phyloP scores from a whole-genome alignment of 2,797 vertebrate species.

The Gambusia yucatana region DNA sequence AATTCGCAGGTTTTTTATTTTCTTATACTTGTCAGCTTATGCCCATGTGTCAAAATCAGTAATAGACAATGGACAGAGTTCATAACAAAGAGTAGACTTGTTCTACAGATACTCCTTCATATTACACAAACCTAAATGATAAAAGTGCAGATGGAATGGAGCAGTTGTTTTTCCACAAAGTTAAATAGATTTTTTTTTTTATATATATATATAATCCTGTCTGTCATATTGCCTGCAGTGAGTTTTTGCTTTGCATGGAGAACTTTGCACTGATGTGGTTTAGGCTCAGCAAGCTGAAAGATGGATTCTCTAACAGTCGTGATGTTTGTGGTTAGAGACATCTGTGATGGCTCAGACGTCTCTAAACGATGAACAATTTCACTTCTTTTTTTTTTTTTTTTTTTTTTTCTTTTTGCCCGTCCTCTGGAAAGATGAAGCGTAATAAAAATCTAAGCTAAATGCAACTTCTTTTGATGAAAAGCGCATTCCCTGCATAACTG shows the following conservation, averaged over 20 bases:
- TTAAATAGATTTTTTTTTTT: not conserved
- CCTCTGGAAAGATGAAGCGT: not conserved
- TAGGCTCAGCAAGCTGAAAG: not conserved
- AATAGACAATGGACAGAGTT: not conserved
- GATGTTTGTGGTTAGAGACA: not conserved
- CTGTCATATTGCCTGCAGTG: slow-evolving; percentile 11
- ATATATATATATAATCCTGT: not conserved
- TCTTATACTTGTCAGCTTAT: not conserved
- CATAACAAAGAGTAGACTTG: not conserved
- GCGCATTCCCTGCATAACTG: not conserved
- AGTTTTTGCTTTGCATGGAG: slow-evolving; percentile 1
- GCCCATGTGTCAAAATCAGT: not conserved
- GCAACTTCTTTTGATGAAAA: not conserved
- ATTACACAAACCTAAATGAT: not conserved
- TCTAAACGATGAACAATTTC: no score
- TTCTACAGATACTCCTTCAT: not conserved
- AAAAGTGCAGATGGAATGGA: not conserved
- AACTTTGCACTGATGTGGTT: not conserved
- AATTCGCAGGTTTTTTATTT: not conserved
- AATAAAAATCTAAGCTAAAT: not conserved
- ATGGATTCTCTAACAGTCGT: not conserved
- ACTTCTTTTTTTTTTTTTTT: not conserved
- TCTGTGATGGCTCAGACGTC: not conserved
- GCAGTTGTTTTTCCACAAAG: not conserved
- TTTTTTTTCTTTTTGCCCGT: not conserved